These are phyloP conservation scores for Elaeidobius kamerunicus DNA, from an alignment of 2,888 invertebrate species.

Conservation along the genomic window DNA sequence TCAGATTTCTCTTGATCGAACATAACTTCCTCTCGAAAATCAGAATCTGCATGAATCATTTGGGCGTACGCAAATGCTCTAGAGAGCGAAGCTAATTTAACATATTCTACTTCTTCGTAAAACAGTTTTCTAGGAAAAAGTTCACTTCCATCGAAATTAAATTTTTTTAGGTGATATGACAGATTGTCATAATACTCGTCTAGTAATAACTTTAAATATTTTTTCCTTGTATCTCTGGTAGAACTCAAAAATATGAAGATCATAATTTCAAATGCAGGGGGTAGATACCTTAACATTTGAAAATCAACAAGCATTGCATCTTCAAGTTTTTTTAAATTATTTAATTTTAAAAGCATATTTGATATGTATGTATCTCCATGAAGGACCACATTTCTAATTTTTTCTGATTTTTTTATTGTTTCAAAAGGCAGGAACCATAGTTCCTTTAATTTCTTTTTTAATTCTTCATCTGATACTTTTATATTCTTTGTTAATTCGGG, in stretches of 20 bases:
- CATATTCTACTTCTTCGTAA: constrained; percentile 9
- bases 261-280: constrained; percentile 60
- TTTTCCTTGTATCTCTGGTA: constrained; percentile 28
- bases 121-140: constrained; percentile 36
- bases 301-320: constrained; percentile 43
- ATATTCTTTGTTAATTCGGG: constrained; percentile 20
- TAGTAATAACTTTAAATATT: constrained; percentile 32
- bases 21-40: constrained; percentile 16
- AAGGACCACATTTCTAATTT: constrained; percentile 45
- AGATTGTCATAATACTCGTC: constrained; percentile 36
- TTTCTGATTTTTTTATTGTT: constrained; percentile 42
- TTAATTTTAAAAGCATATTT: constrained; percentile 38
- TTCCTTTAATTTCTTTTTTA: constrained; percentile 16
- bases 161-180: constrained; percentile 27
- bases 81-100: background rate
- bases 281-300: constrained; percentile 52
- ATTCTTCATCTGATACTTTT: constrained; percentile 12
- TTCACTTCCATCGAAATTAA: constrained; percentile 31
- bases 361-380: constrained; percentile 44
- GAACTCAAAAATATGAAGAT: constrained; percentile 4
- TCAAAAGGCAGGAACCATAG: constrained; percentile 39
- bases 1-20: constrained; percentile 12
- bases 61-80: constrained; percentile 6
- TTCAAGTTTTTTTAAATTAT: constrained; percentile 25
- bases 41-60: constrained; percentile 14